A percentile compares a stretch with the other conserved stretches of the same genome.
Conservation (phyloP, 2,888 invertebrate species). For the Lasioglossum leucozonium region DNA sequence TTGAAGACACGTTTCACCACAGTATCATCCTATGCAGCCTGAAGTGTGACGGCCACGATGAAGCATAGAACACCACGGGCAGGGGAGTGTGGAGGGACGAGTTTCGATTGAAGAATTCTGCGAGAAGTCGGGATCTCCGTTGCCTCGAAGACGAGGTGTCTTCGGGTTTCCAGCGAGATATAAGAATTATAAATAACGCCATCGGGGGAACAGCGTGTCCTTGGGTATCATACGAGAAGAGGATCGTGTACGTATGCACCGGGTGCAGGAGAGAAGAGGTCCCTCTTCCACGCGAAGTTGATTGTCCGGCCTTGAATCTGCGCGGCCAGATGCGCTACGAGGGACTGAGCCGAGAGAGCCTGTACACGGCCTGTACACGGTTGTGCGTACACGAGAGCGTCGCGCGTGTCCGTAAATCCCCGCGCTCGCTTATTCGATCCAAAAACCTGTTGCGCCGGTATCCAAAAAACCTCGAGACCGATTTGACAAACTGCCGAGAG, state of each 20-base stretch:
- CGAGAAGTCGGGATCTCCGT: neutral
- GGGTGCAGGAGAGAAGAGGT: slow-evolving; percentile 43
- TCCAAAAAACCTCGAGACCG: slow-evolving; percentile 34
- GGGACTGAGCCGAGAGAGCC: slow-evolving; percentile 23
- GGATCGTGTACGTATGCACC: slow-evolving; percentile 43
- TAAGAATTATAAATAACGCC: slow-evolving; percentile 76
- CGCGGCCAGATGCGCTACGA: slow-evolving; percentile 77
- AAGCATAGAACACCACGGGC: neutral
- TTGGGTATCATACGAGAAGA: slow-evolving; percentile 51
- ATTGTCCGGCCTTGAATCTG: slow-evolving; percentile 83
- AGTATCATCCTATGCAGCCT: neutral
- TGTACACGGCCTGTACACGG: slow-evolving; percentile 15
- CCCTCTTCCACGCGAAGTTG: slow-evolving; percentile 75
- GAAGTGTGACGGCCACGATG: neutral
- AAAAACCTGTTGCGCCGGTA: slow-evolving; percentile 52
- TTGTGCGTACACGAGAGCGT: slow-evolving; percentile 2
- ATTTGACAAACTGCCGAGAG: slow-evolving; percentile 30
- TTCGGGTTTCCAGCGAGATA: slow-evolving; percentile 44
- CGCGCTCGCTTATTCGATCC: slow-evolving; percentile 29
- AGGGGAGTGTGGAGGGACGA: no score
- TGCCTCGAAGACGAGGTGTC: slow-evolving; percentile 25
- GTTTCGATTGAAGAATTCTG: no score
- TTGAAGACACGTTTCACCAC: no score
- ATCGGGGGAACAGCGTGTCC: slow-evolving; percentile 64
- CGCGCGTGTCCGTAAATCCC: slow-evolving; percentile 13